Evolutionary conservation across 2,113 vertebrate species (phyloP), one percentile per base, ranked within the genome.

Genomic region (Atrichornis clamosus): DNA sequence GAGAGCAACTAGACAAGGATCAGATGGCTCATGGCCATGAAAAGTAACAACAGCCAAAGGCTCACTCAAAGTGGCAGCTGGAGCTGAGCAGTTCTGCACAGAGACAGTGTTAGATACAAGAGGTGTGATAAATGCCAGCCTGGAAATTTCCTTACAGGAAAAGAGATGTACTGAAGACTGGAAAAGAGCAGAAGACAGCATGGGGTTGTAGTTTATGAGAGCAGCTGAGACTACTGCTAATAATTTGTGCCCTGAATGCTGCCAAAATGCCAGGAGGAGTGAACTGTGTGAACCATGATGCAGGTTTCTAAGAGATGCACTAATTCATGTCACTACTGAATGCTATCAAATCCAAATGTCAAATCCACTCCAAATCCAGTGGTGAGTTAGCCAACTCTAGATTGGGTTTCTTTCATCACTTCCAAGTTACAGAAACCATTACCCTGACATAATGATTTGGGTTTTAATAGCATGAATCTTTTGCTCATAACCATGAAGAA

Each of bases 391-490:
- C 42, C 17, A 8, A 13, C 47, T 87, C 35, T 39, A 3, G 18
- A 42, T 53, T 39, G 1, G 1, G 56, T 44, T 93, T 80, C 82
- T 83, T 90, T 85, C 75, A 62, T 90, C 72, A 73, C 37, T 80
- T 85, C 59, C 79, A 73, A 90, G 72, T 60, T 85, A 93, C 55
- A 94, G 65, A 93, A 88, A 83, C n/a, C 67, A 62, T 58, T 41
- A 73, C 41, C 32, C 90, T 69, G 75, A 87, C 67, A 73, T 49
- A 85, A 84, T 6, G 18, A 17, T 60, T 59, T 60, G 56, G 26
- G 35, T n/a, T 95, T 94, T 46, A 90, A 70, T 3, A 77, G 50
- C 60, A 86, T 22, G 56, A 84, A 70, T 67, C 79, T 90, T 90
- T 74, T 63, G 63, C 73, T 72, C 68, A 93, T 14, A 84, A 64